Evolutionary conservation across 2,113 vertebrate species (phyloP).

Genomic region (Megaceryle maxima): DNA sequence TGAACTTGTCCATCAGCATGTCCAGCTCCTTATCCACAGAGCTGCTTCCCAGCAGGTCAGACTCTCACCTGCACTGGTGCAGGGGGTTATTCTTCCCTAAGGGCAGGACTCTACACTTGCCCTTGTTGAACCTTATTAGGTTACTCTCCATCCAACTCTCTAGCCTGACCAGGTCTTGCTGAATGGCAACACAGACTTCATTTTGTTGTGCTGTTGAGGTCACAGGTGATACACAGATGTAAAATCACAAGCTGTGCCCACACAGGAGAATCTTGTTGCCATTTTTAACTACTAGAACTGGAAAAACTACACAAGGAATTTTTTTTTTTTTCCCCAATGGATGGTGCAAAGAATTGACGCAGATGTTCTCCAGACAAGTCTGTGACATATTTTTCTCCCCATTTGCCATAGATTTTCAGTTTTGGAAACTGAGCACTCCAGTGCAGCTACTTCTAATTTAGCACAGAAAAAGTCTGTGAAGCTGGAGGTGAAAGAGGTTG

Average conservation of each 20-base stretch:
- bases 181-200: background rate
- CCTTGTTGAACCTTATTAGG: too few relatives aligned
- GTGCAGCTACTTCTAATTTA: background rate
- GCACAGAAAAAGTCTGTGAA: background rate
- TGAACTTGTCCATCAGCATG: too few relatives aligned
- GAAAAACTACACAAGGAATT: background rate
- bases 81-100: too few relatives aligned
- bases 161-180: too few relatives aligned
- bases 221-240: background rate
- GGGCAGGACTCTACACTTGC: too few relatives aligned
- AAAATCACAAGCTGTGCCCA: background rate
- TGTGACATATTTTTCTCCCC: background rate
- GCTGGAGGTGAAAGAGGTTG: background rate
- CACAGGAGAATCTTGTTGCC: background rate
- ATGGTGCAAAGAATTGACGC: background rate
- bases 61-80: too few relatives aligned
- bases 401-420: background rate
- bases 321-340: background rate
- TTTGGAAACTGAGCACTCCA: background rate
- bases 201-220: background rate
- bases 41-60: too few relatives aligned
- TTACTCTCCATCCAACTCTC: too few relatives aligned
- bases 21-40: too few relatives aligned
- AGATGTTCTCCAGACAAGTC: background rate
- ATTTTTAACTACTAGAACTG: background rate